phyloP scores from a whole-genome alignment of 1,140 invertebrate species.

The Sitobion miscanthi region DNA sequence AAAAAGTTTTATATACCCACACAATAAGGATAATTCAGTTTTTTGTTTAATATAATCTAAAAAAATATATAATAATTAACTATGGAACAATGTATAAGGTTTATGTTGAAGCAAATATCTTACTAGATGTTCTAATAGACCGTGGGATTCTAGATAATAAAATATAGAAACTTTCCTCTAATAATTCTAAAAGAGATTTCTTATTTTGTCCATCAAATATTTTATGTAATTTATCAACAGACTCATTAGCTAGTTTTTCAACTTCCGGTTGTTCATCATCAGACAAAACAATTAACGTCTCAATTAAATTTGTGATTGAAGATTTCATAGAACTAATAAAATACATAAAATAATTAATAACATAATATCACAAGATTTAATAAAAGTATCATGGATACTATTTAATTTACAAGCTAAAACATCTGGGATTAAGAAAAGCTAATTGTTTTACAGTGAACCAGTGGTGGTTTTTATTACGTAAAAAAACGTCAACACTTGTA shows the following conservation, averaged over 20 bases:
- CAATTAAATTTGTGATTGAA: constrained; percentile 57
- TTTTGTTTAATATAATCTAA: constrained; percentile 59
- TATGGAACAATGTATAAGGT: neutral
- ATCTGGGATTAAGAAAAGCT: neutral
- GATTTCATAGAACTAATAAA: constrained; percentile 52
- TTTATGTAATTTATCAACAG: constrained; percentile 32
- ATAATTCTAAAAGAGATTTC: constrained; percentile 47
- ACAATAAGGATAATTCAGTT: constrained; percentile 63
- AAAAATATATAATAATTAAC: neutral
- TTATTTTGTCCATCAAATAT: constrained; percentile 37
- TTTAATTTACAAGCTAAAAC: neutral
- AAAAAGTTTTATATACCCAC: constrained; percentile 69
- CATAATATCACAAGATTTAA: neutral
- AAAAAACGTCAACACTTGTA: too few relatives aligned
- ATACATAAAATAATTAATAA: neutral
- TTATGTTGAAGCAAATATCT: neutral
- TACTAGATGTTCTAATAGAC: constrained; percentile 47
- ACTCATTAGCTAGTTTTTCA: constrained; percentile 37
- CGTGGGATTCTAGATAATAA: constrained; percentile 46
- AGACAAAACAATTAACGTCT: constrained; percentile 58
- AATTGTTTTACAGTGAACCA: neutral
- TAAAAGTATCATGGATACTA: neutral
- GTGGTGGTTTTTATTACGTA: too few relatives aligned
- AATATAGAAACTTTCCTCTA: constrained; percentile 57
- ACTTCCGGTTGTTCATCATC: constrained; percentile 58